These are phyloP conservation scores for Lasioglossum marginatum DNA, from an alignment of 2,888 invertebrate genomes.

Conservation along the genomic window DNA sequence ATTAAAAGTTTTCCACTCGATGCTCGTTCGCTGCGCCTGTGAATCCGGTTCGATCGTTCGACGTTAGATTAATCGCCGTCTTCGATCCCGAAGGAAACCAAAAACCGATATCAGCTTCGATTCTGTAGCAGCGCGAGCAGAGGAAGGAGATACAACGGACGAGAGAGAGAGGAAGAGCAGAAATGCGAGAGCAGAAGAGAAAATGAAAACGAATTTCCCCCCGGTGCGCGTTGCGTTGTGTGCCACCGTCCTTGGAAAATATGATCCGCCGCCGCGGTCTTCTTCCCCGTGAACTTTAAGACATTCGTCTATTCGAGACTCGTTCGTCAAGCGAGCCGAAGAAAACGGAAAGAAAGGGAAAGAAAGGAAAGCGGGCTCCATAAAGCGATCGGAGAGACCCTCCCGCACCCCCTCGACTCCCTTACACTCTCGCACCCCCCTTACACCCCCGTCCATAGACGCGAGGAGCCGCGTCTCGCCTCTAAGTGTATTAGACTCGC, in stretches of 20 bases:
- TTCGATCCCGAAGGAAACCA: conserved; percentile 37
- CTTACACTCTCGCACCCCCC: neutral
- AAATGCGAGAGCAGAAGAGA: neutral
- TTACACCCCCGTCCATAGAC: conserved; percentile 62
- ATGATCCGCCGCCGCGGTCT: conserved; percentile 49
- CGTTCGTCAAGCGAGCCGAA: conserved; percentile 48
- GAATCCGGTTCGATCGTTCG: conserved; percentile 50
- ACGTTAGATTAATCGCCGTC: conserved; percentile 55
- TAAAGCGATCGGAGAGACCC: conserved; percentile 71
- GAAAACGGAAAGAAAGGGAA: conserved; percentile 57
- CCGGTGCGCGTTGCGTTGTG: neutral
- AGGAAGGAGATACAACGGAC: neutral
- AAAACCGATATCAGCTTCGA: conserved; percentile 31
- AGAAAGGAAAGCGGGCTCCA: conserved; percentile 62
- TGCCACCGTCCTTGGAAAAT: conserved; percentile 37
- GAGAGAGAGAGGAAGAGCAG: too few relatives aligned
- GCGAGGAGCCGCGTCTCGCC: conserved; percentile 71
- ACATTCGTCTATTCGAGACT: conserved; percentile 62
- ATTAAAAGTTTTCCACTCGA: conserved; percentile 67
- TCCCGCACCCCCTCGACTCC: conserved; percentile 62
- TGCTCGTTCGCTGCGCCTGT: conserved; percentile 36
- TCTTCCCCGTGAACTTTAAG: conserved; percentile 52
- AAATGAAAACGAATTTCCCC: conserved; percentile 42
- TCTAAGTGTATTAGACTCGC: conserved; percentile 83
- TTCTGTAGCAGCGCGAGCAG: neutral